Evolutionary conservation across 2,113 vertebrate species (phyloP).

Genomic region (Sander lucioperca): DNA sequence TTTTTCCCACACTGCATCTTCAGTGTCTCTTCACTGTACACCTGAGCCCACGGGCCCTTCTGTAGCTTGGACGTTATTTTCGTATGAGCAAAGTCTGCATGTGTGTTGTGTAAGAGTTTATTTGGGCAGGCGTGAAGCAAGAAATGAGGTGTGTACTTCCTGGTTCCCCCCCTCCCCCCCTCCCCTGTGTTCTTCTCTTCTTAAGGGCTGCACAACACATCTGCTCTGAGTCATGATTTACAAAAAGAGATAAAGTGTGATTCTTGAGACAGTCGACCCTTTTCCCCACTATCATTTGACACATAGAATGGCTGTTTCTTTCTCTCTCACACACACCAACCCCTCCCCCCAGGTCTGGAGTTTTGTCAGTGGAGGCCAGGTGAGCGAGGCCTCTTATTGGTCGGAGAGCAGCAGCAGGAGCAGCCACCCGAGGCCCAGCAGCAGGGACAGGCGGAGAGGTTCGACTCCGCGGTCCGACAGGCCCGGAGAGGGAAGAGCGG

Average conservation of each 20-base stretch:
- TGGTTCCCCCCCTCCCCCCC: background rate
- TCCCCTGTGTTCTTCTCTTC: conserved; percentile 4
- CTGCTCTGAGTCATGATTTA: conserved; percentile 67
- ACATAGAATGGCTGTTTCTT: conserved; percentile 53
- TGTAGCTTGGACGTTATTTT: conserved; percentile 17
- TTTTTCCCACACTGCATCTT: conserved; percentile 29
- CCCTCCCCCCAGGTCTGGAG: conserved; percentile 17
- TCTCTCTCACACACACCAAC: background rate
- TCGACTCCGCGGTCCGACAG: conserved; percentile 57
- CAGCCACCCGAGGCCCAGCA: conserved; percentile 54
- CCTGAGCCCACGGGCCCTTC: conserved; percentile 16
- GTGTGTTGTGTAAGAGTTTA: conserved; percentile 38
- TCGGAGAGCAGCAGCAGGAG: conserved; percentile 55
- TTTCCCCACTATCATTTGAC: conserved; percentile 26
- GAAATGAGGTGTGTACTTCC: conserved; percentile 57
- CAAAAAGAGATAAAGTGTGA: conserved; percentile 67
- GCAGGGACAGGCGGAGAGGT: conserved; percentile 27
- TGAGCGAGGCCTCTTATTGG: conserved; percentile 43
- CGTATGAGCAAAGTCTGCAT: conserved; percentile 41
- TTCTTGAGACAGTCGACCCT: conserved; percentile 41
- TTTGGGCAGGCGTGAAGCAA: conserved; percentile 48
- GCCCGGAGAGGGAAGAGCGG: conserved; percentile 72
- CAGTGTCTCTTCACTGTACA: conserved; percentile 74
- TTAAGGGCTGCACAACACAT: conserved; percentile 46
- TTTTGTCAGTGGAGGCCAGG: conserved; percentile 45